Conservation (phyloP, 2,888 invertebrate genomes). For the Oscheius sp. region DNA sequence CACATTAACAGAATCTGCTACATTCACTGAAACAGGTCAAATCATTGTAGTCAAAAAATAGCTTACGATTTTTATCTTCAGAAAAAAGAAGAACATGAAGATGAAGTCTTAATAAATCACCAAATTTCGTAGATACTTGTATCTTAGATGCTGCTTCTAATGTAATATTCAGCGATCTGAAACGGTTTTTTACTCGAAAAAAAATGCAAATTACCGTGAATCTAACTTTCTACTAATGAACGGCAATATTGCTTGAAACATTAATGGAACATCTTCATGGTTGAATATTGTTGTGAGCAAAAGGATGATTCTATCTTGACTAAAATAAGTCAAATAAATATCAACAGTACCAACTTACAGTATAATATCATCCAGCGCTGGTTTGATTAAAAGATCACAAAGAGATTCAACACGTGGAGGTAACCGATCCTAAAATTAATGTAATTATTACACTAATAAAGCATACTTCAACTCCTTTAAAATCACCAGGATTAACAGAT, state of each 20-base stretch:
- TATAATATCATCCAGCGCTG: neutral
- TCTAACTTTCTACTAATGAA: neutral
- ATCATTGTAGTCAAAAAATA: neutral
- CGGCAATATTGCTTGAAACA: conserved; percentile 13
- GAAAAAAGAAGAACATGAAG: neutral
- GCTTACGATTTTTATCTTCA: neutral
- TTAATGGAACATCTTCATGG: neutral
- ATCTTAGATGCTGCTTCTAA: neutral
- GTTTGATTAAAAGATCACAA: neutral
- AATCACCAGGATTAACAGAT: neutral
- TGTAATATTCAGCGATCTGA: neutral
- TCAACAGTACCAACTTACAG: neutral
- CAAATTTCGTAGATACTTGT: neutral
- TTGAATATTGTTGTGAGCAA: neutral
- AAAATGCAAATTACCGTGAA: neutral
- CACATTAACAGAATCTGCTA: neutral
- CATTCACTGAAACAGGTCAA: neutral
- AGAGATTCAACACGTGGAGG: neutral
- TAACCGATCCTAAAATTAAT: neutral
- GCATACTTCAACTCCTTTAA: neutral
- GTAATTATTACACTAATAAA: neutral
- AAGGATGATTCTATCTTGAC: neutral
- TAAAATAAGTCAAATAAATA: neutral
- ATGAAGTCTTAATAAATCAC: neutral
- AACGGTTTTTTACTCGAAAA: neutral